These are phyloP conservation scores for Lycaena phlaeas DNA, from an alignment of 2,888 invertebrate species.

Conservation along the genomic window DNA sequence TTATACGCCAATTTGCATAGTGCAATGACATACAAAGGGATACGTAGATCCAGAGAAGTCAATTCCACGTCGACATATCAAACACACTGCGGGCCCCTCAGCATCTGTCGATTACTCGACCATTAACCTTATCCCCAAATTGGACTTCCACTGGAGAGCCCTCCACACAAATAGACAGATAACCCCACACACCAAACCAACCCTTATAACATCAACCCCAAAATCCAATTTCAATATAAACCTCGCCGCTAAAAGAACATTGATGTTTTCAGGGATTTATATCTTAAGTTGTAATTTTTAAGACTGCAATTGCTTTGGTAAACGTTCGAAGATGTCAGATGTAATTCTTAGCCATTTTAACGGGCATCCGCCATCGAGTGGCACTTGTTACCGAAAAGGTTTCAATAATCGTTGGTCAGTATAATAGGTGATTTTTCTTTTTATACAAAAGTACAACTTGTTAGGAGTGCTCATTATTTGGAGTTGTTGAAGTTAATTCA, in stretches of 20 bases:
- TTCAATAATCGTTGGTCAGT: slow-evolving; percentile 44
- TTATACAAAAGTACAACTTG: slow-evolving; percentile 24
- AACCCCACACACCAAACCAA: slow-evolving; percentile 18
- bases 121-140: slow-evolving; percentile 49
- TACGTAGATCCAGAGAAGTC: slow-evolving; percentile 15
- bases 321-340: slow-evolving; percentile 25
- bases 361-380: slow-evolving; percentile 34
- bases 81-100: slow-evolving; percentile 39
- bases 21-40: slow-evolving; percentile 4
- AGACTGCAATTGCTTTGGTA: slow-evolving; percentile 21
- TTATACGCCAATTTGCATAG: slow-evolving; percentile 7
- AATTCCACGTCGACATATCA: slow-evolving; percentile 40
- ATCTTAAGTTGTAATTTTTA: slow-evolving; percentile 5
- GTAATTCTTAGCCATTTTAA: slow-evolving; percentile 26
- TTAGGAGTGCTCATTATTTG: slow-evolving; percentile 26
- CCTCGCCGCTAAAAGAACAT: slow-evolving; percentile 2
- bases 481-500: slow-evolving; percentile 21
- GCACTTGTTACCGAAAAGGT: slow-evolving; percentile 30
- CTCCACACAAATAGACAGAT: slow-evolving; percentile 27
- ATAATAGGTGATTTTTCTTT: slow-evolving; percentile 21
- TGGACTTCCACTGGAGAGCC: slow-evolving; percentile 29
- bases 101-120: slow-evolving; percentile 53
- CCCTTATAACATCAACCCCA: slow-evolving; percentile 21
- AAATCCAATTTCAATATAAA: slow-evolving; percentile 16
- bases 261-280: neutral